A percentile compares a stretch with the other conserved stretches of the same genome.
These are phyloP conservation scores for Bicyclus anynana DNA, from an alignment of 1,140 invertebrate genomes.

Conservation along the genomic window DNA sequence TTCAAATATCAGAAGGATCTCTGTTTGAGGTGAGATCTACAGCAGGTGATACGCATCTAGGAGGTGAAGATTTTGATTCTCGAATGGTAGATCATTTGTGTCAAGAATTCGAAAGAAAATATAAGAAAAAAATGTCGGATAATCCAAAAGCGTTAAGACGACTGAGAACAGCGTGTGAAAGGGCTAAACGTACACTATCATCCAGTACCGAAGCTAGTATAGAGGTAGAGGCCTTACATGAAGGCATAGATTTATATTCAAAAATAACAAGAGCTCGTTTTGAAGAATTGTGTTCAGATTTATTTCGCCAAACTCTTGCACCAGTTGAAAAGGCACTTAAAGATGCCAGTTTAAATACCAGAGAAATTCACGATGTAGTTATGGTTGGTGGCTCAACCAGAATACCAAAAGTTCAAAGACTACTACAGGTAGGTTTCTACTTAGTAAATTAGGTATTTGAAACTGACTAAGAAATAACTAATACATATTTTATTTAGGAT, in stretches of 20 bases:
- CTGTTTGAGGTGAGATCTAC: constrained; percentile 89
- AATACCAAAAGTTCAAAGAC: constrained; percentile 82
- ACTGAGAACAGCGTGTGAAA: constrained; percentile 86
- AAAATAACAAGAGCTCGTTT: constrained; percentile 90
- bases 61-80: constrained; percentile 88
- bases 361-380: constrained; percentile 81
- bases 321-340: constrained; percentile 85
- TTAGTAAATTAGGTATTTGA: background rate
- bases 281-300: constrained; percentile 92
- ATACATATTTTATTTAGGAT: constrained; percentile 59
- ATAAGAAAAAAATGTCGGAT: constrained; percentile 81
- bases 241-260: constrained; percentile 91
- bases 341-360: constrained; percentile 87
- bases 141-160: constrained; percentile 88
- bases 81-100: constrained; percentile 89
- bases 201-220: constrained; percentile 83
- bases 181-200: constrained; percentile 82
- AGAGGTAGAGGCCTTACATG: constrained; percentile 86
- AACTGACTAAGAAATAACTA: background rate
- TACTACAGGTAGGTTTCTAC: constrained; percentile 64
- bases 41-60: constrained; percentile 86
- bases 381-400: constrained; percentile 82
- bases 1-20: constrained; percentile 91
- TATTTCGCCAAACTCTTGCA: constrained; percentile 83
- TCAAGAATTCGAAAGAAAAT: constrained; percentile 90